Evolutionary conservation across 2,888 invertebrate genomes (phyloP).

Genomic region (Leucoma salicis): DNA sequence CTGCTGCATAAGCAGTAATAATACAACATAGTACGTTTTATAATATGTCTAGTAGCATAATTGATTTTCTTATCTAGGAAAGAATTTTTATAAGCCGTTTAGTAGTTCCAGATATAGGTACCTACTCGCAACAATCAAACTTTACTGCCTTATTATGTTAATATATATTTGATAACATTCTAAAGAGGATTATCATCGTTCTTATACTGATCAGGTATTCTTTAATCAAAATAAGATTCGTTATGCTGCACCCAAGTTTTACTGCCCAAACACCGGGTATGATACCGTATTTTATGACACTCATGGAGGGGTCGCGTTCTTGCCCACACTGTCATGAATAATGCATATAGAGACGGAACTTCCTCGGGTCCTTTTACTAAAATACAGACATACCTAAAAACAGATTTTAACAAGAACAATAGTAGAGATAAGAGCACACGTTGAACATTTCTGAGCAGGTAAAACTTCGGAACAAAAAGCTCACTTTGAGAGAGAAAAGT

Average conservation of each 20-base stretch:
- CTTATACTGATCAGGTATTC: background rate
- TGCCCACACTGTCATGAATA: conserved; percentile 3
- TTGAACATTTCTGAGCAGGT: conserved; percentile 49
- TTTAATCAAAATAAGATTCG: conserved; percentile 4
- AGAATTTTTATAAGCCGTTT: too few species aligned
- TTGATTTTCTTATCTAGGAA: too few species aligned
- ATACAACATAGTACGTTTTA: too few species aligned
- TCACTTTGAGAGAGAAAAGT: conserved; percentile 39
- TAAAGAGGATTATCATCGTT: background rate
- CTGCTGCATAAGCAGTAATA: too few species aligned
- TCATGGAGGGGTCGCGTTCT: background rate
- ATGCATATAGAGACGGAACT: conserved; percentile 2
- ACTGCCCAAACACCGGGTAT: background rate
- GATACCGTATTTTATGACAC: conserved; percentile 3
- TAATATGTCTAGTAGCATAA: too few species aligned
- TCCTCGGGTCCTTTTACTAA: background rate
- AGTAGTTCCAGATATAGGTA: too few species aligned
- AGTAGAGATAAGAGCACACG: conserved; percentile 52
- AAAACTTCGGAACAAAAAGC: conserved; percentile 61
- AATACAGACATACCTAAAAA: background rate
- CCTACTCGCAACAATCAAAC: too few species aligned
- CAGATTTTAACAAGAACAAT: conserved; percentile 23
- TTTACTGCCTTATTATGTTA: too few species aligned
- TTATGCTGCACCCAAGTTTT: background rate
- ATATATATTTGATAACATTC: too few species aligned